A percentile compares a stretch with the other conserved stretches of the same genome.
These are phyloP conservation scores for Sarcophaga peregrina DNA, from an alignment of 1,140 invertebrate species.

Conservation along the genomic window DNA sequence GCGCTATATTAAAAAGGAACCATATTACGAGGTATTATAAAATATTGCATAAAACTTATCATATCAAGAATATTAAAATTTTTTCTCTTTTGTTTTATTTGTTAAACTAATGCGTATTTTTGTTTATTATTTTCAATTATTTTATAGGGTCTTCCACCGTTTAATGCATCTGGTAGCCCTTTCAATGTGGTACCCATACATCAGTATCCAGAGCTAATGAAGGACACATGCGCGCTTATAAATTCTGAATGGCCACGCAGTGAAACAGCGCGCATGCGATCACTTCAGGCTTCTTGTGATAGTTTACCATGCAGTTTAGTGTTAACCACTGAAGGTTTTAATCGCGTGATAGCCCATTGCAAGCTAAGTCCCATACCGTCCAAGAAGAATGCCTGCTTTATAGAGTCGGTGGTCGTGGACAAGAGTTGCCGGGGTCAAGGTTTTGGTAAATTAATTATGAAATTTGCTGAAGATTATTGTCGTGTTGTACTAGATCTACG, in stretches of 20 bases:
- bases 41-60: neutral
- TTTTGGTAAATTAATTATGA: conserved; percentile 78
- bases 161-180: conserved; percentile 64
- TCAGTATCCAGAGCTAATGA: conserved; percentile 73
- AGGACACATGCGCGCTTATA: conserved; percentile 76
- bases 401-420: conserved; percentile 82
- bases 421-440: conserved; percentile 76
- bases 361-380: conserved; percentile 77
- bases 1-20: conserved; percentile 64
- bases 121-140: neutral
- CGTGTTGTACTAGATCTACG: conserved; percentile 71
- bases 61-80: neutral
- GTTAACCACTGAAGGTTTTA: conserved; percentile 70
- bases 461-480: conserved; percentile 76
- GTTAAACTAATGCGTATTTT: neutral
- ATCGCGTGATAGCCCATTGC: conserved; percentile 77
- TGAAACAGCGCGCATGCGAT: conserved; percentile 78
- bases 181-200: conserved; percentile 75
- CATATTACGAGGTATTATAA: conserved; percentile 63
- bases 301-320: conserved; percentile 78
- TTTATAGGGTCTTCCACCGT: conserved; percentile 65
- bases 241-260: conserved; percentile 85
- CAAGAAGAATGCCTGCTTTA: conserved; percentile 75
- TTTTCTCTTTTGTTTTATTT: neutral
- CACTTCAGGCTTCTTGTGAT: conserved; percentile 76